Evolutionary conservation across 1,140 invertebrate species (phyloP), one percentile per base, ranked within the genome.

Genomic region (Araneus ventricosus): DNA sequence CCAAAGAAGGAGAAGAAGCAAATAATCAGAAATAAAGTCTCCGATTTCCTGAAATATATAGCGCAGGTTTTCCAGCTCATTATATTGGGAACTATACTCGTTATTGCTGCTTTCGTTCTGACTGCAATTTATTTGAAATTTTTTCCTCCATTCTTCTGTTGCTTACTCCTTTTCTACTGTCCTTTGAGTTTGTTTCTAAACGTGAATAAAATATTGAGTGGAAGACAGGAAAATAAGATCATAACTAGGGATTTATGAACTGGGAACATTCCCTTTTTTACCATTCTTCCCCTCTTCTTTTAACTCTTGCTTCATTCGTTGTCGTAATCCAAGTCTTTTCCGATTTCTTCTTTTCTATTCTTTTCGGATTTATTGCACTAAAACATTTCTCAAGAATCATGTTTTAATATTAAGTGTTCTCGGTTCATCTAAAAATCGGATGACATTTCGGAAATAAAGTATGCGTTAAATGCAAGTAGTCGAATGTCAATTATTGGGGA

Each of bases 181-280:
- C 84, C 84, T 86, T 61, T 86, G 20, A 88, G 61, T 88, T 88
- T 75, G 87, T 52, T 59, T 75, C 63, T 63, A 75, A 88, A 88
- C 45, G 87, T 88, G 87, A 88, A 88, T 88, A 88, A 88, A 88
- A 88, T 88, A 88, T 88, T 67, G 87, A 86, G 45, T 88, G 34
- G 57, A 87, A 87, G 59, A 61, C 37, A 61, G 37, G 52, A 39
- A 52, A 84, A 52, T 22, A 41, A 34, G 52, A 34, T 75, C 70
- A 75, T 37, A 61, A 87, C 59, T 87, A 45, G 85, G 85, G 45
- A 61, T 61, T 37, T 59, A 82, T 61, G 84, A 61, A 37, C 52
- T 59, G 30, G 80, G 20, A 61, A 37, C 34, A 34, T 61, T 61
- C 8, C 5, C 45, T 39, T n/a, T 27, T 24, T 27, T 34, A 14